Evolutionary conservation across 1,140 invertebrate species (phyloP).

Genomic region (Temnothorax curvispinosus): DNA sequence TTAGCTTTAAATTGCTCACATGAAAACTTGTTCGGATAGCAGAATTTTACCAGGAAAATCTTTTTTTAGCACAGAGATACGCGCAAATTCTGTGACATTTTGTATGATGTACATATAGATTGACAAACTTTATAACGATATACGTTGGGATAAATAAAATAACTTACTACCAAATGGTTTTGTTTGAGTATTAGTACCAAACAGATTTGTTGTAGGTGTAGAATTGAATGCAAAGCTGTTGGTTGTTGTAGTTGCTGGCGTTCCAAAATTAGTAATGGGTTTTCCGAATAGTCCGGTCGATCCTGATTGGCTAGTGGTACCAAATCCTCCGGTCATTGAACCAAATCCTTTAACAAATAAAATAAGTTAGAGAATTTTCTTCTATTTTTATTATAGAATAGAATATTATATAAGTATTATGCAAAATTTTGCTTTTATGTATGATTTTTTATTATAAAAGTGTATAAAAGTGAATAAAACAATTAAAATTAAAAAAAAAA

Average conservation of each 20-base stretch:
- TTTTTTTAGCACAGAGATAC: not conserved
- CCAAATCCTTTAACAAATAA: constrained; percentile 83
- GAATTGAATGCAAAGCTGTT: constrained; percentile 87
- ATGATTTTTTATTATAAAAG: not conserved
- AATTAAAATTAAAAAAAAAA: no score
- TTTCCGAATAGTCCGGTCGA: constrained; percentile 85
- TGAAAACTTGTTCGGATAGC: not conserved
- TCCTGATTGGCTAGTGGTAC: constrained; percentile 81
- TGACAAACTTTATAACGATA: not conserved
- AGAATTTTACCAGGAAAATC: not conserved
- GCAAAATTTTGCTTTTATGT: not conserved
- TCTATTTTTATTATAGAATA: not conserved
- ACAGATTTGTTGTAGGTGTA: constrained; percentile 83
- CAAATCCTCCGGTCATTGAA: constrained; percentile 86
- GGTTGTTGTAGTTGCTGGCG: constrained; percentile 86
- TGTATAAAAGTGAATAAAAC: not conserved
- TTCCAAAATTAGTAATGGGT: constrained; percentile 85
- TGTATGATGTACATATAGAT: not conserved
- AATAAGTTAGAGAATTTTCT: not conserved
- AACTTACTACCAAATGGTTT: constrained; percentile 85
- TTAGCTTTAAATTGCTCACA: not conserved
- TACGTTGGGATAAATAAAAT: constrained; percentile 42
- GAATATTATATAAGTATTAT: constrained; percentile 28
- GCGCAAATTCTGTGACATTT: not conserved
- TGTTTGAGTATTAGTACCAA: constrained; percentile 82